Conservation (phyloP, 1,140 invertebrate species). For the Cyclargus thomasi region DNA sequence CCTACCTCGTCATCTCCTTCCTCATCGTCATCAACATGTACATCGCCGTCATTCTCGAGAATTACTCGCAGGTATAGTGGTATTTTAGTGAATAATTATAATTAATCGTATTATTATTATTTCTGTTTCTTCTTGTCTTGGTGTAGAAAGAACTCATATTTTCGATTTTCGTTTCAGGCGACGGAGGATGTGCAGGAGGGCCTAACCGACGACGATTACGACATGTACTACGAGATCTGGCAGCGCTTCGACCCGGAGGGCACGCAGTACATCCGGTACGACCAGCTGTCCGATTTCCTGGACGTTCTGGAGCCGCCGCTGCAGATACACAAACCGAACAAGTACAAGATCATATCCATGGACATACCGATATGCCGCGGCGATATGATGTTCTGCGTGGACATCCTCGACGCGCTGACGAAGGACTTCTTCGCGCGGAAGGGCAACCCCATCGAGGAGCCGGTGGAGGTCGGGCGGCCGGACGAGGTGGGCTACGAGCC, state of each 20-base stretch:
- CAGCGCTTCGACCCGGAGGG: constrained; percentile 98
- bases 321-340: constrained; percentile 98
- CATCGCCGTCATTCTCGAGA: constrained; percentile 99
- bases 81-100: background rate
- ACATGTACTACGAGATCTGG: constrained; percentile 99
- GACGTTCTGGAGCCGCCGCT: constrained; percentile 95
- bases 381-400: constrained; percentile 97
- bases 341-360: constrained; percentile 99
- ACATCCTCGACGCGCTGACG: constrained; percentile 96
- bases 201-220: constrained; percentile 98
- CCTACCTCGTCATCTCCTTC: constrained; percentile 98
- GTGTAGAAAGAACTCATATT: background rate
- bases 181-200: constrained; percentile 99
- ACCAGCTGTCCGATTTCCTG: constrained; percentile 94
- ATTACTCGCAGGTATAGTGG: constrained; percentile 88
- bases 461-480: constrained; percentile 88
- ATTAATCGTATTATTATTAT: background rate
- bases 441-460: constrained; percentile 92
- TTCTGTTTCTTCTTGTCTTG: too few relatives aligned
- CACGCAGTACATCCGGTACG: constrained; percentile 96
- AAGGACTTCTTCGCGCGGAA: constrained; percentile 98
- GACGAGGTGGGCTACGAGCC: constrained; percentile 93
- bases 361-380: constrained; percentile 98
- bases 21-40: constrained; percentile 99
- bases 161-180: constrained; percentile 72